A percentile compares a stretch with the other conserved stretches of the same genome.
Evolutionary conservation across 2,113 vertebrate species (phyloP).

Genomic region (Tenrec ecaudatus): DNA sequence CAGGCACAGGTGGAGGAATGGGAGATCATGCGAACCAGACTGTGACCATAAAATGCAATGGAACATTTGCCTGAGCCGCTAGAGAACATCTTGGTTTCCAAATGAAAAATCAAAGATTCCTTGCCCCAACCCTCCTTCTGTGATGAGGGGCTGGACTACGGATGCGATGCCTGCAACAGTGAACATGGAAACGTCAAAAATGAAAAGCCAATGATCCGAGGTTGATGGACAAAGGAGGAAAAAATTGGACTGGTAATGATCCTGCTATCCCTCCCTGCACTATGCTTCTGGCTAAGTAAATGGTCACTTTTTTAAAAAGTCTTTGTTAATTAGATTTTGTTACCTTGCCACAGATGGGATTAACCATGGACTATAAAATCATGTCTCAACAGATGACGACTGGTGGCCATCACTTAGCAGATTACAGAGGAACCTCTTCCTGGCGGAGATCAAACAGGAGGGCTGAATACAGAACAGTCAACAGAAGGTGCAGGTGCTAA

Average conservation of each 20-base stretch:
- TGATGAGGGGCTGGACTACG: not conserved
- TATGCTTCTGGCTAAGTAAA: not conserved
- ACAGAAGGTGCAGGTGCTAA: not conserved
- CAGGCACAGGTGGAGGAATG: not conserved
- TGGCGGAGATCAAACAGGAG: not conserved
- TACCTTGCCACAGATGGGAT: not conserved
- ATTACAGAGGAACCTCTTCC: constrained; percentile 31
- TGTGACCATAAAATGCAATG: not conserved
- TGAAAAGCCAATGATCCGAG: not conserved
- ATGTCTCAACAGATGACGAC: constrained; percentile 8
- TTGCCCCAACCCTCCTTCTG: not conserved
- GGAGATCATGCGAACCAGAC: not conserved
- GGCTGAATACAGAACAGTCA: not conserved
- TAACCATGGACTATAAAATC: not conserved
- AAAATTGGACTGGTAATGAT: not conserved
- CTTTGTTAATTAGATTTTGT: not conserved
- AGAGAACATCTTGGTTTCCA: not conserved
- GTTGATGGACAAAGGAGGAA: not conserved
- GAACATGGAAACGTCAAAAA: not conserved
- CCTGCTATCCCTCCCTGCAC: not conserved
- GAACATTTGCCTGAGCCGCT: not conserved
- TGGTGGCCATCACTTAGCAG: not conserved
- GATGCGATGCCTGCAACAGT: not conserved
- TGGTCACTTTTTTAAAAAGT: not conserved
- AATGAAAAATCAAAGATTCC: not conserved